Conservation (phyloP, 2,797 vertebrate genomes). For the Lacerta viridis region DNA sequence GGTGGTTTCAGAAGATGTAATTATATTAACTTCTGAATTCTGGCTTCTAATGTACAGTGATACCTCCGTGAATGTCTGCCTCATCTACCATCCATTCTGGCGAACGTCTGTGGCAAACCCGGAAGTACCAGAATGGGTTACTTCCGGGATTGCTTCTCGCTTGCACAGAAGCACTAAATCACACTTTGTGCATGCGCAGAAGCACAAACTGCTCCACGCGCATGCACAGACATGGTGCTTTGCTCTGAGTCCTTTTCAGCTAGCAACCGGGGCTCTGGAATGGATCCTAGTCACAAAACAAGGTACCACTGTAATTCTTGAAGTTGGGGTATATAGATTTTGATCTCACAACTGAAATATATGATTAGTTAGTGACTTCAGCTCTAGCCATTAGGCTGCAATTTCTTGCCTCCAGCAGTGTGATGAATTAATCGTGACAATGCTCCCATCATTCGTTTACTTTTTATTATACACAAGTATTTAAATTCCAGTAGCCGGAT, state of each 20-base stretch:
- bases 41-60: neutral
- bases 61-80: no score
- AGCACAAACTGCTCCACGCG: fast-evolving
- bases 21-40: neutral
- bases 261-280: no score
- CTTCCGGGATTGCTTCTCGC: no score
- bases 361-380: neutral
- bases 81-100: no score
- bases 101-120: no score
- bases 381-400: no score
- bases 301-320: neutral
- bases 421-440: neutral
- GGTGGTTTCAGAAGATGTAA: neutral
- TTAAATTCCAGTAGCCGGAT: neutral
- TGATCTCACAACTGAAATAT: neutral
- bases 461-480: neutral
- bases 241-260: no score
- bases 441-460: neutral
- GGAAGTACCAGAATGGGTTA: no score
- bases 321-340: neutral
- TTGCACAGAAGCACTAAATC: no score
- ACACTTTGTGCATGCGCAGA: no score
- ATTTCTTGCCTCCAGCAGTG: neutral
- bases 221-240: fast-evolving
- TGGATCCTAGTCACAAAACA: no score